Evolutionary conservation across 2,113 vertebrate species (phyloP), one percentile per base, ranked within the genome.

Genomic region (Etheostoma cragini): DNA sequence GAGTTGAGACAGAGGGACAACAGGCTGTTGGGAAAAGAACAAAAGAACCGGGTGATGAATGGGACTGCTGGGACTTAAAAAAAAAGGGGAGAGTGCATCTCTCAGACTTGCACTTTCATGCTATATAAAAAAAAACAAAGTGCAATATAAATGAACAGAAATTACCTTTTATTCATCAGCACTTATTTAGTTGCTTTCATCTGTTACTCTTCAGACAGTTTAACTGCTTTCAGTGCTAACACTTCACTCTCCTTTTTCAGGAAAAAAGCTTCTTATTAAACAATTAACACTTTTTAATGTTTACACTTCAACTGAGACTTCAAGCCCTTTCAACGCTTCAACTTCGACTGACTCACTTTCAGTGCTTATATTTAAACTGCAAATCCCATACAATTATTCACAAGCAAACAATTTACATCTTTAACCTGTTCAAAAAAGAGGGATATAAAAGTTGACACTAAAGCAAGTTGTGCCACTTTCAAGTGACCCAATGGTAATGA

Each of bases 1-100:
- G 96, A 96, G 94, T 78, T 65, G 1, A 62, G 11, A 76, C 46
- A 8, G 8, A 61, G 35, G 49, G 42, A 22, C 38, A 4, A 16
- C 14, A 26, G 26, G 30, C 22, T 47, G 45, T 17, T 47, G 12
- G 35, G 30, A 63, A 13, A 22, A 11, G 45, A 33, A 35, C 5
- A 63, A 13, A 22, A 11, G 33, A 33, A 35, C 5, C 3, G 3
- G 16, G 33, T 46, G n/a, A 50, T 19, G 35, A 61, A 61, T 72
- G 45, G 45, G 19, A 68, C 61, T n/a, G 30, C 54, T 58, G 52
- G 45, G 33, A 70, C 30, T 53, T 22, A 5, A 42, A 38, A 35
- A 35, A 16, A 16, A 33, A 12, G 1, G 21, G 46, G 2, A 8
- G 16, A 42, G 63, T 8, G n/a, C 24, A 30, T 33, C 1, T 69